Evolutionary conservation across 2,797 vertebrate species (phyloP), one percentile per base, ranked within the genome.

Genomic region (Hipposideros larvatus): DNA sequence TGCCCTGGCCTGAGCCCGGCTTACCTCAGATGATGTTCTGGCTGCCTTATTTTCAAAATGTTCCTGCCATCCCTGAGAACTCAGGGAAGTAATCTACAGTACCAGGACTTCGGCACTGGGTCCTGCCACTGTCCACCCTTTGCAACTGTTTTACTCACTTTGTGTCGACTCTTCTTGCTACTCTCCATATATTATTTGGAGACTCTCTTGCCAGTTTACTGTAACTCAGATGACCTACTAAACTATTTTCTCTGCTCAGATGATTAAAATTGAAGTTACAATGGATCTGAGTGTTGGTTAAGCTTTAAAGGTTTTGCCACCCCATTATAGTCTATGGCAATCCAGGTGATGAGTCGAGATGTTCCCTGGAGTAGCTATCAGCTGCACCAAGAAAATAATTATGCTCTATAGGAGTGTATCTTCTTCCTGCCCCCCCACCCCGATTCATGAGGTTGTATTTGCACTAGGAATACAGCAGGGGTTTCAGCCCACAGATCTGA

Each of bases 241-340:
- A 70, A 66, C 75, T 85, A 46, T 77, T 61, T 87, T 48, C 65
- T 78, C 79, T 85, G 63, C 53, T 78, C 31, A 24, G 53, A 28
- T 77, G 70, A 70, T 85, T 96, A 61, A 41, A 84, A 53, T 61
- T 91, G 46, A 95, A 34, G 70, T 37, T 43, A n/a, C 13, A 8
- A 5, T n/a, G 19, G 34, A 70, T 19, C 77, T 53, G 26, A 59
- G 34, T 84, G 71, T 71, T 68, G 9, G 24, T 70, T 91, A 65
- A 78, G 48, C 22, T 13, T 63, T 55, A 83, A 66, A 26, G 28
- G 46, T 89, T 90, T 63, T 70, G 24, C 43, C 34, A n/a, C 2
- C 48, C 57, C 37, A 55, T 59, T 68, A 14, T 28, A 26, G 26
- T 46, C 37, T 53, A 28, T 1, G 3, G n/a, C 34, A 26, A 26